Percentiles rank a stretch among this genome's conserved stretches.
Conservation (phyloP, 1,140 invertebrate genomes). For the Samia ricini region DNA sequence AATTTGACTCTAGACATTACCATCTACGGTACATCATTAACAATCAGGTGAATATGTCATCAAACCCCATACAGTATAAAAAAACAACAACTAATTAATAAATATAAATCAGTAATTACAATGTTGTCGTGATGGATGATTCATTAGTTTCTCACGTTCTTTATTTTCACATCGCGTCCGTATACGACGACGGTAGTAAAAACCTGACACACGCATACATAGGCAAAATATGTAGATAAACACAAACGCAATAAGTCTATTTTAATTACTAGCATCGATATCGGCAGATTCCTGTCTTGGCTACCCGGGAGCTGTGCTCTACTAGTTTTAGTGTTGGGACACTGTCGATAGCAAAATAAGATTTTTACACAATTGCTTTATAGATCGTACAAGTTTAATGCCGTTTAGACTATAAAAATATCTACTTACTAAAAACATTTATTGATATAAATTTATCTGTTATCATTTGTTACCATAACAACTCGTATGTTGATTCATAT, state of each 20-base stretch:
- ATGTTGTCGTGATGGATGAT: background rate
- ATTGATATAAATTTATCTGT: too few relatives aligned
- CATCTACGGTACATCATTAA: too few relatives aligned
- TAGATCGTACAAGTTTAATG: too few relatives aligned
- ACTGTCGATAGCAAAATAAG: conserved; percentile 32
- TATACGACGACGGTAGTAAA: background rate
- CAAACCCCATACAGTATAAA: too few relatives aligned
- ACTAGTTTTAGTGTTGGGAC: conserved; percentile 43
- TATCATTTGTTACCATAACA: too few relatives aligned
- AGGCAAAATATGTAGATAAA: background rate
- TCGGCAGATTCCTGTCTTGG: conserved; percentile 75
- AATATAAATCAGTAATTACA: background rate
- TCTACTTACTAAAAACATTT: too few relatives aligned
- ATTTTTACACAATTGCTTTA: background rate
- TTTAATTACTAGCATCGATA: conserved; percentile 74
- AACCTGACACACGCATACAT: background rate
- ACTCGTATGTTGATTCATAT: too few relatives aligned
- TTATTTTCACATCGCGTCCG: background rate
- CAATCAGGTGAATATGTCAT: too few relatives aligned
- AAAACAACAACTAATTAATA: too few relatives aligned
- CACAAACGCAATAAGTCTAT: conserved; percentile 70
- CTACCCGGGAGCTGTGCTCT: conserved; percentile 65
- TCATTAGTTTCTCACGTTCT: conserved; percentile 7
- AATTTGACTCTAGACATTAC: too few relatives aligned
- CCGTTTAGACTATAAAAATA: too few relatives aligned